Evolutionary conservation across 1,140 invertebrate genomes (phyloP).

Genomic region (Colletes latitarsis): DNA sequence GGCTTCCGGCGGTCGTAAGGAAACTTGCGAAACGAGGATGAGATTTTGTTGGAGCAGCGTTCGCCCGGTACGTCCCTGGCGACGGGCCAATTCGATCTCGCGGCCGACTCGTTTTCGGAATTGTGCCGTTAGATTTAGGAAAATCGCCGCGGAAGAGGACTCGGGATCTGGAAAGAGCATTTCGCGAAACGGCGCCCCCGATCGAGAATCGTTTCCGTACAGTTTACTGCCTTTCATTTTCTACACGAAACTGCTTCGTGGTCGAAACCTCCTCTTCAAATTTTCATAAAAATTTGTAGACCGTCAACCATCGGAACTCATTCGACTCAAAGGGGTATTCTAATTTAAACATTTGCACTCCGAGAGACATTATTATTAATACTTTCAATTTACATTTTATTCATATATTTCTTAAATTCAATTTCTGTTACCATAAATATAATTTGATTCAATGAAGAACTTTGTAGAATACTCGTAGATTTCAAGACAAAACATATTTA

Average conservation of each 20-base stretch:
- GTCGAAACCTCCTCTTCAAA: no score
- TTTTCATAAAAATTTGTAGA: no score
- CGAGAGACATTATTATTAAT: no score
- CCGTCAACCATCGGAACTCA: no score
- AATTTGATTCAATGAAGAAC: no score
- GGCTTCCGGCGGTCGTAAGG: slow-evolving; percentile 29
- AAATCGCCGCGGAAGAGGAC: background rate
- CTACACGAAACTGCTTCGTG: background rate
- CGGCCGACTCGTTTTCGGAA: slow-evolving; percentile 51
- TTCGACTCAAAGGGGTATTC: no score
- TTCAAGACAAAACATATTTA: no score
- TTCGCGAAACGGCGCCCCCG: background rate
- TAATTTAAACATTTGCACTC: no score
- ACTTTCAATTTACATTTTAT: no score
- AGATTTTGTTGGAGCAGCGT: slow-evolving; percentile 37
- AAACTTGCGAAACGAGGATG: background rate
- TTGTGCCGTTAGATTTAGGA: slow-evolving; percentile 37
- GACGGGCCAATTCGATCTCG: slow-evolving; percentile 61
- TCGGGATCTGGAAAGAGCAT: background rate
- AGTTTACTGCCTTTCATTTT: background rate
- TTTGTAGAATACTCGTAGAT: no score
- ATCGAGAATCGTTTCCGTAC: background rate
- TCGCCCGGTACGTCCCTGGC: slow-evolving; percentile 37
- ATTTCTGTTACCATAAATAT: no score
- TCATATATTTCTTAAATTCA: no score